Evolutionary conservation across 2,113 vertebrate species (phyloP), one percentile per base, ranked within the genome.

Genomic region (Myotis davidii): DNA sequence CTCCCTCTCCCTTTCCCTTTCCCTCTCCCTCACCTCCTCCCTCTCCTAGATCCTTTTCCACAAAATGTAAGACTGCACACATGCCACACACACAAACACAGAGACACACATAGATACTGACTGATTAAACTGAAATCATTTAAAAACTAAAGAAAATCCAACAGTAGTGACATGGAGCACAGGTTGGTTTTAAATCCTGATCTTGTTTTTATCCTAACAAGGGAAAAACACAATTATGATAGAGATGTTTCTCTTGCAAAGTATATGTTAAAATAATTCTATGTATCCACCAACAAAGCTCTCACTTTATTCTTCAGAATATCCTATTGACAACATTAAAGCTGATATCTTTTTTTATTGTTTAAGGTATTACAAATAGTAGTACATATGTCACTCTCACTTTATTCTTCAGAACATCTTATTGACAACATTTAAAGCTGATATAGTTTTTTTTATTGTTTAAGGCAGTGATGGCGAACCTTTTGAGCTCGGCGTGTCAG

Each of bases 291-390:
- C 48, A 88, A 83, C n/a, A 76, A 61, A 77, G 20, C 1, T 16
- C 39, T 96, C 45, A 27, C 59, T 88, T 88, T 81, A 85, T 78
- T 95, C 70, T 89, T 79, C 45, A 96, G 72, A 92, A 84, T 11
- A 72, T 32, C 23, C 9, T 79, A 56, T 16, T 81, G 48, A 82
- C 27, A 82, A 25, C 5, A 65, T 79, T 85, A 91, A 85, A 88
- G 29, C 13, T 91, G 54, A 67, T 39, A 87, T 45, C 1, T 45
- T 45, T 45, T 45, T 45, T 45, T 45, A 45, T 45, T 45, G 45
- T 45, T 45, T 45, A 45, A 45, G 45, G 45, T 45, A 45, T 45
- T 45, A 10, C 45, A 45, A 45, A 45, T 45, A 45, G 10, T 45
- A 45, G 45, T 45, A 45, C 9, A 45, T 45, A 45, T 45, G 45